Evolutionary conservation across 1,140 invertebrate genomes (phyloP).

Genomic region (Zaprionus gabonicus): DNA sequence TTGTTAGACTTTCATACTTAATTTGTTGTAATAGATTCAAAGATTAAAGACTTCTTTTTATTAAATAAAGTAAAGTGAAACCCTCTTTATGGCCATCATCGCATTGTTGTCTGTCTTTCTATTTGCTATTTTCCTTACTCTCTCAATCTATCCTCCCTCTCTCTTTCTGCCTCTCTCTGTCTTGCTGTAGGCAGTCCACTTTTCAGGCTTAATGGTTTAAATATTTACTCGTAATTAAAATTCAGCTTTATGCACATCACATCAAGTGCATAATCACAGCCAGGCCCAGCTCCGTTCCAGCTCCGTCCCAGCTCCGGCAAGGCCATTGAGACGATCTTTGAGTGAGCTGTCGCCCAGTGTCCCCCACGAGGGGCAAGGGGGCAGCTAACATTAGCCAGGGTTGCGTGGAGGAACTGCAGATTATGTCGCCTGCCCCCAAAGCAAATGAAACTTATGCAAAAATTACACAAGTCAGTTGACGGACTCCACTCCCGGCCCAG

Average conservation of each 20-base stretch:
- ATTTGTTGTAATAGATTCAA: neutral
- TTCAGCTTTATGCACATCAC: slow-evolving; percentile 80
- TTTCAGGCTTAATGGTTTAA: slow-evolving; percentile 72
- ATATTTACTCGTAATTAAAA: slow-evolving; percentile 83
- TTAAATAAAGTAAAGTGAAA: neutral
- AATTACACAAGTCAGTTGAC: slow-evolving; percentile 80
- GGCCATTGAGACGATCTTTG: slow-evolving; percentile 78
- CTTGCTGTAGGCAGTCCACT: slow-evolving; percentile 29
- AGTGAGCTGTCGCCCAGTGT: slow-evolving; percentile 45
- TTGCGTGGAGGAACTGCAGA: slow-evolving; percentile 62
- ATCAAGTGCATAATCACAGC: slow-evolving; percentile 81
- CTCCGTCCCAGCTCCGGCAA: slow-evolving; percentile 30
- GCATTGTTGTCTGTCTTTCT: neutral
- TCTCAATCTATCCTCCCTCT: neutral
- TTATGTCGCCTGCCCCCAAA: slow-evolving; percentile 75
- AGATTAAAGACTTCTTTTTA: neutral
- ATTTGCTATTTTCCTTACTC: neutral
- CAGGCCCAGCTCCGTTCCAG: slow-evolving; percentile 21
- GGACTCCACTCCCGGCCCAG: slow-evolving; percentile 28
- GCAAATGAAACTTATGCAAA: slow-evolving; percentile 82
- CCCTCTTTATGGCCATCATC: neutral
- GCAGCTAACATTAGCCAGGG: slow-evolving; percentile 65
- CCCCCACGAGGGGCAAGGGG: slow-evolving; percentile 17
- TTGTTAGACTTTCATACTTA: no score
- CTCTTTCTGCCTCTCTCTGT: neutral